A percentile compares a stretch with the other conserved stretches of the same genome.
Evolutionary conservation across 2,113 vertebrate species (phyloP).

Genomic region (Delphinus delphis): DNA sequence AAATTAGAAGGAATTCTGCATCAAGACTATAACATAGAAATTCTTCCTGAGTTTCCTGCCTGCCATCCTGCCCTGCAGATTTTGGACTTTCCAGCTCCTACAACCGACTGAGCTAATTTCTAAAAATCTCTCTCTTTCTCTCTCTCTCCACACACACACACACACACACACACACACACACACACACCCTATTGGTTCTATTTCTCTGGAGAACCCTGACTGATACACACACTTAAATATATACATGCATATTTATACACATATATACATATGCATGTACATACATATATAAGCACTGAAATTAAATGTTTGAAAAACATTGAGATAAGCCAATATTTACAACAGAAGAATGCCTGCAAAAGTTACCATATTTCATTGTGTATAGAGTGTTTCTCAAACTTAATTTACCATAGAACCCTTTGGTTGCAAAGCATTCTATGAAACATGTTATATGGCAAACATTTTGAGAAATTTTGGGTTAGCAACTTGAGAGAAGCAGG

Average conservation of each 20-base stretch:
- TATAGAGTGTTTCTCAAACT: slow-evolving; percentile 1
- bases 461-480: background rate
- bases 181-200: background rate
- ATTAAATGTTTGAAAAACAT: slow-evolving; percentile 9
- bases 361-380: background rate
- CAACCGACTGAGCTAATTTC: background rate
- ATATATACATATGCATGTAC: background rate
- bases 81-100: background rate
- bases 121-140: background rate
- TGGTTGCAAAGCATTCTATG: slow-evolving; percentile 6
- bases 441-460: slow-evolving; percentile 1
- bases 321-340: slow-evolving; percentile 14
- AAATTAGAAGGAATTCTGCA: background rate
- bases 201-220: background rate
- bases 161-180: background rate
- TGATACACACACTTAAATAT: background rate
- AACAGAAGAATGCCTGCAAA: background rate
- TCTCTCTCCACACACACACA: background rate
- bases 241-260: background rate
- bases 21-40: background rate
- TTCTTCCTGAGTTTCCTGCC: background rate
- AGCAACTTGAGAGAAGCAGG: background rate
- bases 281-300: background rate
- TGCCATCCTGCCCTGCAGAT: background rate
- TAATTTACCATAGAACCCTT: background rate